Evolutionary conservation across 2,113 vertebrate genomes (phyloP), one percentile per base, ranked within the genome.

Genomic region (Oenanthe melanoleuca): DNA sequence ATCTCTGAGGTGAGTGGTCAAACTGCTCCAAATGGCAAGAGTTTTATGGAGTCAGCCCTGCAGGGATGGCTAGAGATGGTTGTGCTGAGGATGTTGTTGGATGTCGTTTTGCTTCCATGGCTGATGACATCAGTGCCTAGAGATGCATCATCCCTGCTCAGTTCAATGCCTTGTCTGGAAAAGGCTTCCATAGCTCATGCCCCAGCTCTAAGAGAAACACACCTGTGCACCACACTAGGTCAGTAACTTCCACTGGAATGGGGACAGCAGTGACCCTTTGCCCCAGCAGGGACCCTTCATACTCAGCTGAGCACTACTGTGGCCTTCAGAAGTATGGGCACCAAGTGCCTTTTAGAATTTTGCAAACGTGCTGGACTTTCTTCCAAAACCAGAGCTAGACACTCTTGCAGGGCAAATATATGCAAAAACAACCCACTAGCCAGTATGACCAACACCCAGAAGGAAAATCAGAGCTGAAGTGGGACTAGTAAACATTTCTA

Each of bases 1-100:
- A 52, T 1, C 37, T 14, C 55, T 2, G 1, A 18, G 37, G 28
- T 80, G 14, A 37, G 40, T 0, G 0, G 14, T 44, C 66, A 49
- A 28, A 45, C 8, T 59, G 59, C 42, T 69, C 50, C 3, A 0
- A 75, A 71, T 3, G 2, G 45, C 72, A 80, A 61, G 0, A 1
- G 23, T 42, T 66, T 80, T 8, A 60, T 3, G 0, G 28, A 73
- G 33, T 9, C 82, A 45, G 29, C 28, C 42, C 4, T 1, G 16
- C 2, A 2, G 29, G 65, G 40, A 29, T 2, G 1, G 14, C 40
- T 77, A 5, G 71, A 82, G 63, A 17, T 28, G 28, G 21, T 9
- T 52, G 34, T 28, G 56, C 67, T 33, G 34, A 70, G 52, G 50
- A 59, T 38, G 22, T 28, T 66, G 40, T 40, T 64, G 44, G 52